A percentile compares a stretch with the other conserved stretches of the same genome.
These are phyloP conservation scores for Chymomyza procnemis DNA, from an alignment of 2,888 invertebrate genomes.

Conservation along the genomic window DNA sequence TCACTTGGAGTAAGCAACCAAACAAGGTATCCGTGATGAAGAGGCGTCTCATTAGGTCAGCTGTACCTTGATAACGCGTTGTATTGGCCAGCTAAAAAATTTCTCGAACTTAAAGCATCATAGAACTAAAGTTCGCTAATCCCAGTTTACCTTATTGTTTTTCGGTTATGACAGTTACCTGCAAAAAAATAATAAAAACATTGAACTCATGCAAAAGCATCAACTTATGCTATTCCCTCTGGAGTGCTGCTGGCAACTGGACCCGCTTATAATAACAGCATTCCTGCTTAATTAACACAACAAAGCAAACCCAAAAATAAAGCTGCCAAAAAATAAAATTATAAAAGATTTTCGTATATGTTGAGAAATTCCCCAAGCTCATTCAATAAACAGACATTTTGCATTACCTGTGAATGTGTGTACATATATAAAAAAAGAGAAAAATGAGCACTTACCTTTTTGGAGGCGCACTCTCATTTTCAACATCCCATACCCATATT, in stretches of 20 bases:
- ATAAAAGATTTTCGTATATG: constrained; percentile 30
- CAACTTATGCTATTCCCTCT: constrained; percentile 14
- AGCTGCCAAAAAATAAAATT: constrained; percentile 8
- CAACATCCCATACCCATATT: constrained; percentile 6
- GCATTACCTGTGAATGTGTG: constrained; percentile 33
- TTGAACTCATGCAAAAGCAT: neutral
- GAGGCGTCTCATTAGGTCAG: too few species aligned
- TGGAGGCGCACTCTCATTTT: constrained; percentile 17
- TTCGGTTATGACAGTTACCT: neutral
- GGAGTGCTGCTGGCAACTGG: constrained; percentile 23
- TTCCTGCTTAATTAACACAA: constrained; percentile 74
- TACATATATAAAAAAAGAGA: constrained; percentile 29
- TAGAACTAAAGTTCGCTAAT: too few species aligned
- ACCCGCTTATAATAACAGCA: constrained; percentile 54
- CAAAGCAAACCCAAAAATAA: constrained; percentile 59
- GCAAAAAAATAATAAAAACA: neutral
- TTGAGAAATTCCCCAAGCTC: constrained; percentile 26
- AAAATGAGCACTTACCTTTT: constrained; percentile 37
- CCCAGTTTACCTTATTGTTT: too few species aligned
- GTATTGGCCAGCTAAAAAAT: too few species aligned
- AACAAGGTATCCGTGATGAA: too few species aligned
- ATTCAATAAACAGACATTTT: constrained; percentile 37
- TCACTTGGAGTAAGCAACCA: too few species aligned
- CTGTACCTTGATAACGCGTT: too few species aligned
- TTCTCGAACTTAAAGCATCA: too few species aligned